These are phyloP conservation scores for Microctonus brassicae DNA, from an alignment of 2,888 invertebrate species.

Conservation along the genomic window DNA sequence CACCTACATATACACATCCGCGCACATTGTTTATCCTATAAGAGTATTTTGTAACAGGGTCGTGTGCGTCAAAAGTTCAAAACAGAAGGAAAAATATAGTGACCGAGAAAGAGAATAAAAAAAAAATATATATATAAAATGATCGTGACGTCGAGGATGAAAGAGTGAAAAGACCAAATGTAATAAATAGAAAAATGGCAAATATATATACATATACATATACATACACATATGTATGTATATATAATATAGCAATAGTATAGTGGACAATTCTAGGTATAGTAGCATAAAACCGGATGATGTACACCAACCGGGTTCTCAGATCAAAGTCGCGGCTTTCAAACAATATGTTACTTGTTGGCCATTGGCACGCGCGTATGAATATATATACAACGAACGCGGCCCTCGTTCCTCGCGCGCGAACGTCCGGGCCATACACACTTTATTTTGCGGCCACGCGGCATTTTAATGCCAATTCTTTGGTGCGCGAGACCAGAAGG, in stretches of 20 bases:
- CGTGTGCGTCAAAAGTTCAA: slow-evolving; percentile 11
- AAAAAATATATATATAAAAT: slow-evolving; percentile 4
- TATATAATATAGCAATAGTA: slow-evolving; percentile 6
- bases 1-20: slow-evolving; percentile 11
- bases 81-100: slow-evolving; percentile 1
- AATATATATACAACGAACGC: slow-evolving; percentile 9
- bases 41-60: slow-evolving; percentile 21
- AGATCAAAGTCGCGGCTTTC: slow-evolving; percentile 68
- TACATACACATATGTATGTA: too few species aligned
- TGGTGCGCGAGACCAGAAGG: slow-evolving; percentile 37
- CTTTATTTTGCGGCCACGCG: slow-evolving; percentile 20
- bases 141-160: slow-evolving; percentile 11
- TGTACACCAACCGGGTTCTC: slow-evolving; percentile 61
- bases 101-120: not conserved
- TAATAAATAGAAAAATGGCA: not conserved
- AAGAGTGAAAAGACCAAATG: slow-evolving; percentile 15
- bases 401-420: not conserved
- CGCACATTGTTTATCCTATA: slow-evolving; percentile 22
- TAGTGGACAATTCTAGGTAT: slow-evolving; percentile 55
- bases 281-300: slow-evolving; percentile 65
- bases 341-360: slow-evolving; percentile 67
- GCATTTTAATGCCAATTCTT: slow-evolving; percentile 9
- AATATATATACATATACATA: too few species aligned
- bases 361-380: slow-evolving; percentile 22
- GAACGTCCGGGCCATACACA: slow-evolving; percentile 13